Percentiles rank a stretch among this genome's conserved stretches.
These are phyloP conservation scores for Diplodus sargus DNA, from an alignment of 2,797 vertebrate genomes.

Conservation along the genomic window DNA sequence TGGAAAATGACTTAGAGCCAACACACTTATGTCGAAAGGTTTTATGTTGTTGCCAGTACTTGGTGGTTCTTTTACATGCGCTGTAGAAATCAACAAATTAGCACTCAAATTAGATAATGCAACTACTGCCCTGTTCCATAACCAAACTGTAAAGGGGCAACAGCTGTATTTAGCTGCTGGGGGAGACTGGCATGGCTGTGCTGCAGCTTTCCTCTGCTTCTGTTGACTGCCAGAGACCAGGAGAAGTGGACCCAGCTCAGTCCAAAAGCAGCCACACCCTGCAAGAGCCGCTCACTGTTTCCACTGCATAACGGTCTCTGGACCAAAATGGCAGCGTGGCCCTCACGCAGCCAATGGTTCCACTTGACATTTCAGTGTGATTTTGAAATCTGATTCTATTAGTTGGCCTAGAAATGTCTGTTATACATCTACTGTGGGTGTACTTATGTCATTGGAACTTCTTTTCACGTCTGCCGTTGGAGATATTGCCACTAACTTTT, in stretches of 20 bases:
- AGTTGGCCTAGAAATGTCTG: neutral
- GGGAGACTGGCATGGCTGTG: constrained; percentile 27
- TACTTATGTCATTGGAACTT: neutral
- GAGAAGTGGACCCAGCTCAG: constrained; percentile 44
- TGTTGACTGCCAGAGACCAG: constrained; percentile 41
- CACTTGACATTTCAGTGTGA: constrained; percentile 30
- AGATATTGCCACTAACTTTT: neutral
- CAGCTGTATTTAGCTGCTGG: constrained; percentile 19
- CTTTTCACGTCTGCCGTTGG: constrained; percentile 4
- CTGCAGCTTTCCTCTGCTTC: constrained; percentile 50
- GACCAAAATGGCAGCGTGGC: constrained; percentile 13
- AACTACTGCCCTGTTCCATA: neutral
- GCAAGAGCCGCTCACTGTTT: constrained; percentile 67
- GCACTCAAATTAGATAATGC: constrained; percentile 3
- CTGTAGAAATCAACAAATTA: constrained; percentile 17
- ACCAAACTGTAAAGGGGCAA: constrained; percentile 8
- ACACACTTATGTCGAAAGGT: constrained; percentile 1
- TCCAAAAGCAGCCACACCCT: constrained; percentile 72
- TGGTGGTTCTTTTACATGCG: neutral
- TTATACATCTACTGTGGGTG: neutral
- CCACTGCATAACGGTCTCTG: constrained; percentile 51
- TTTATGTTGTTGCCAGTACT: neutral
- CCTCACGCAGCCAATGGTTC: neutral
- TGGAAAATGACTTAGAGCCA: constrained; percentile 15
- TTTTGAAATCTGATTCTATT: constrained; percentile 2